A percentile compares a stretch with the other conserved stretches of the same genome.
Conservation (phyloP, 2,888 invertebrate species). For the Ecliptopera silaceata region DNA sequence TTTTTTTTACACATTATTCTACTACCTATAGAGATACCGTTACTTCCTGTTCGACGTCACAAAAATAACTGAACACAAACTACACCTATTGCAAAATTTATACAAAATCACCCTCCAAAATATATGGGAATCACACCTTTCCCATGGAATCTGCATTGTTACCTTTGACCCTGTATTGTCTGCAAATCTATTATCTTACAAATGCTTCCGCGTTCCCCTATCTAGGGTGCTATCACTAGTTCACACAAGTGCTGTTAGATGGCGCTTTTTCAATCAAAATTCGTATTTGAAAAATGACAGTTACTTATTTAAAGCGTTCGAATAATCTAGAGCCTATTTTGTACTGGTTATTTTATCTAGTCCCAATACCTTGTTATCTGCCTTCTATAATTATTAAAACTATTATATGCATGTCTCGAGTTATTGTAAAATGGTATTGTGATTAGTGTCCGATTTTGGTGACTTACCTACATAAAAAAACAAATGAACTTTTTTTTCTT, state of each 20-base stretch:
- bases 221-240: conserved; percentile 62
- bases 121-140: conserved; percentile 52
- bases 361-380: too few relatives aligned
- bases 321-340: too few relatives aligned
- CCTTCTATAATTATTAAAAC: too few relatives aligned
- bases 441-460: too few relatives aligned
- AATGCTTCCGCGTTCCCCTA: conserved; percentile 65
- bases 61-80: conserved; percentile 65
- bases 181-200: conserved; percentile 67
- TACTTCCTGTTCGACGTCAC: conserved; percentile 70
- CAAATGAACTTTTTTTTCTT: too few relatives aligned
- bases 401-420: too few relatives aligned
- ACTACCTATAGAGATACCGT: conserved; percentile 36
- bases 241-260: conserved; percentile 51
- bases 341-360: too few relatives aligned
- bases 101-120: conserved; percentile 65
- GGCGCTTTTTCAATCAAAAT: conserved; percentile 43
- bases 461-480: too few relatives aligned
- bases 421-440: too few relatives aligned
- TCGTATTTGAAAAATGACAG: neutral
- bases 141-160: conserved; percentile 53
- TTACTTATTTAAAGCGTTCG: too few relatives aligned
- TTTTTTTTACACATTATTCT: too few relatives aligned
- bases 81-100: conserved; percentile 61
- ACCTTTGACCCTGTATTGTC: conserved; percentile 74